Evolutionary conservation across 2,113 vertebrate genomes (phyloP), one percentile per base, ranked within the genome.

Genomic region (Herpetotheres cachinnans): DNA sequence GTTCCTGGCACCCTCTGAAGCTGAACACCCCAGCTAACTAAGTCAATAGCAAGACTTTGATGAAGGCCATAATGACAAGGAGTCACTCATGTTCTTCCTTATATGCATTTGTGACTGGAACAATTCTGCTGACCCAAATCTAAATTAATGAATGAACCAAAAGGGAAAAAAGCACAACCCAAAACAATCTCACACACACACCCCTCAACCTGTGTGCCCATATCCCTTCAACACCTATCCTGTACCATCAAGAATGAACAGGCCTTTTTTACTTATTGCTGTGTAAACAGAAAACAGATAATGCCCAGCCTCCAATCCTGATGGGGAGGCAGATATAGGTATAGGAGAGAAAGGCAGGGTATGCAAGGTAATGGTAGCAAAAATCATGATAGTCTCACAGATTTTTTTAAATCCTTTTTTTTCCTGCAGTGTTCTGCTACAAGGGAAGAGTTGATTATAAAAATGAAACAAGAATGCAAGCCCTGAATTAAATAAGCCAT

Each of bases 151-250:
- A 90, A 61, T 52, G 22, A 82, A 47, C 11, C 22, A 36, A 66
- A 86, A 30, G 5, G 6, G 14, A 59, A 87, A 34, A 72, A 72
- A n/a, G 17, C 26, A 67, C 18, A 72, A 46, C 2, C 3, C 44
- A 73, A 84, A 87, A 22, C 18, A 81, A 83, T 47, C 25, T 36
- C 36, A 13, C 13, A 3, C 16, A 27, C 27, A n/a, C 25, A 2
- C 2, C 1, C 6, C 3, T 4, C 11, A 58, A 11, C 59, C 10
- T n/a, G 30, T n/a, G 71, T 34, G 54, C 10, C 4, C 16, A 13
- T 6, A 56, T 29, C 6, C 9, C 34, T 82, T 73, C 70, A 81
- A 69, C 8, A 47, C 9, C 38, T 32, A 32, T 66, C 24, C 55
- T 49, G 20, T 38, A 47, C 34, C 21, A 73, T 32, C 3, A 27